These are phyloP conservation scores for Heliconius melpomene DNA, from an alignment of 1,140 invertebrate species.

Conservation along the genomic window DNA sequence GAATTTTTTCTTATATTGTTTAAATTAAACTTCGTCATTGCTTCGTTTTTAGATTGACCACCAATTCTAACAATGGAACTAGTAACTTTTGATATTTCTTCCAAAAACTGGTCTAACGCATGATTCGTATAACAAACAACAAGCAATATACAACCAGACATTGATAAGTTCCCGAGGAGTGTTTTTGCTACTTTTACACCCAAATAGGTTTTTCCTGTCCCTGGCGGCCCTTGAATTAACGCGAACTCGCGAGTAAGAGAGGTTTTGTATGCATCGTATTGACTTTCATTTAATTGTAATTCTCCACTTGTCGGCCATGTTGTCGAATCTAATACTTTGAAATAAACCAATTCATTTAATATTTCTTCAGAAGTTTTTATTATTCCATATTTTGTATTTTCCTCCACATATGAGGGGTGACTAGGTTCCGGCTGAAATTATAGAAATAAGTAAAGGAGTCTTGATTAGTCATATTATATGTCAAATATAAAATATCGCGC, in stretches of 20 bases:
- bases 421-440: constrained; percentile 79
- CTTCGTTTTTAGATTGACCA: constrained; percentile 84
- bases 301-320: constrained; percentile 71
- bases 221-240: constrained; percentile 91
- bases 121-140: constrained; percentile 94
- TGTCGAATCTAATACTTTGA: constrained; percentile 51
- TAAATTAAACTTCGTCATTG: constrained; percentile 79
- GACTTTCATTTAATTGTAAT: constrained; percentile 82
- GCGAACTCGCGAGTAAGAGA: constrained; percentile 84
- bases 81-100: constrained; percentile 84
- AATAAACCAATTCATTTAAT: not conserved
- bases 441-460: not conserved
- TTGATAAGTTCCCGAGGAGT: constrained; percentile 79
- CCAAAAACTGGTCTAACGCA: constrained; percentile 94
- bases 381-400: constrained; percentile 23
- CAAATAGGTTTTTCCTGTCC: constrained; percentile 91
- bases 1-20: constrained; percentile 52
- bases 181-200: constrained; percentile 85
- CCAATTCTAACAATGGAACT: constrained; percentile 87
- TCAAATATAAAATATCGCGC: not conserved
- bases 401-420: constrained; percentile 57
- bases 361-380: not conserved
- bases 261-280: constrained; percentile 82
- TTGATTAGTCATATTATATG: not conserved
- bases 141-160: constrained; percentile 54